A percentile compares a stretch with the other conserved stretches of the same genome.
These are phyloP conservation scores for Harpagoxenus sublaevis DNA, from an alignment of 2,888 invertebrate species.

Conservation along the genomic window DNA sequence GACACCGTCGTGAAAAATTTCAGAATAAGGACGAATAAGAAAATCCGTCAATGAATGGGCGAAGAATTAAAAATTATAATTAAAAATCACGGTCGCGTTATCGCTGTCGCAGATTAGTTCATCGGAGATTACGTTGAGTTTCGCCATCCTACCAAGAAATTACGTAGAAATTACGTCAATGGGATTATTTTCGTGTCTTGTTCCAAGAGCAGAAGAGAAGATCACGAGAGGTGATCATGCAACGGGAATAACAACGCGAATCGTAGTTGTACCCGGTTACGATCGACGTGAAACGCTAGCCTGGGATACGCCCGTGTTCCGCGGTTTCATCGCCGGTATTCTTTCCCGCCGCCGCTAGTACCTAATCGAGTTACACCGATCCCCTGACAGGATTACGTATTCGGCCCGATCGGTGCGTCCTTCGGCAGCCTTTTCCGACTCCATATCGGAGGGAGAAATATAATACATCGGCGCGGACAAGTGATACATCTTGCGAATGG, in stretches of 20 bases:
- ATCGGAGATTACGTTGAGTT: slow-evolving; percentile 24
- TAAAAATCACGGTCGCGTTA: slow-evolving; percentile 1
- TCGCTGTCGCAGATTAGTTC: slow-evolving; percentile 17
- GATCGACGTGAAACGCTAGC: not conserved
- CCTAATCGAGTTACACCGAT: slow-evolving; percentile 50
- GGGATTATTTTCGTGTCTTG: slow-evolving; percentile 25
- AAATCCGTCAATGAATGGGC: not conserved
- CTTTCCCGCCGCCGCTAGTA: not conserved
- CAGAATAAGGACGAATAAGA: not conserved
- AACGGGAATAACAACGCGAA: slow-evolving; percentile 5
- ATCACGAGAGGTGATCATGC: not conserved
- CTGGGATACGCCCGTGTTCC: slow-evolving; percentile 3
- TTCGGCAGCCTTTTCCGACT: slow-evolving; percentile 1
- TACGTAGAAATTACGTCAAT: slow-evolving; percentile 37
- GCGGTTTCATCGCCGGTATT: slow-evolving; percentile 32
- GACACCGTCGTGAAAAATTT: too few relatives aligned
- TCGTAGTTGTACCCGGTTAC: slow-evolving; percentile 14
- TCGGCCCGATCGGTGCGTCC: not conserved
- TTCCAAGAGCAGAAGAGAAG: not conserved
- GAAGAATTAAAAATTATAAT: not conserved
- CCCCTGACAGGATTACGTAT: slow-evolving; percentile 28
- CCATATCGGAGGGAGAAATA: not conserved
- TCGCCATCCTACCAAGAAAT: slow-evolving; percentile 20
- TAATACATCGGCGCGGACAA: not conserved
- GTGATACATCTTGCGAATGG: not conserved